Conservation (phyloP, 2,797 vertebrate species). For the Pseudochirops cupreus region DNA sequence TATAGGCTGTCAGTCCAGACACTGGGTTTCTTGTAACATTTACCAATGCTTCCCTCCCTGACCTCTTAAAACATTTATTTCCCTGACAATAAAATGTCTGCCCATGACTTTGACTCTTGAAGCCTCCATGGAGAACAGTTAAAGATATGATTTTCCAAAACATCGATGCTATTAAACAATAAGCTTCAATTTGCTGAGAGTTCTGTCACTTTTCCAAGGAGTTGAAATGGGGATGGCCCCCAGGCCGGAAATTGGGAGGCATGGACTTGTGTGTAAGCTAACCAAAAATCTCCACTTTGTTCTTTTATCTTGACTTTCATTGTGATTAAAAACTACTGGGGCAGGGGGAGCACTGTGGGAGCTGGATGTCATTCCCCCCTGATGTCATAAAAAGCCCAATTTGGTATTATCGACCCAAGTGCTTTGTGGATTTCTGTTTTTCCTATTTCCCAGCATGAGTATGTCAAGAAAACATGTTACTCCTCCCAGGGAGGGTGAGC, state of each 20-base stretch:
- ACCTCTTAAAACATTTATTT: constrained; percentile 13
- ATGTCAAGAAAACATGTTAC: background rate
- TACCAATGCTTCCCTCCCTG: background rate
- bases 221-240: background rate
- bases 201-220: background rate
- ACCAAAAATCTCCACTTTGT: background rate
- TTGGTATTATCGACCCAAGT: background rate
- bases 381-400: constrained; percentile 11
- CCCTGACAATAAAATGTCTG: constrained; percentile 7
- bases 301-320: constrained; percentile 1
- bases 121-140: background rate
- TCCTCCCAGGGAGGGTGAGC: background rate
- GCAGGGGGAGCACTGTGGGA: background rate
- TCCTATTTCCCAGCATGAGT: background rate
- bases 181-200: background rate
- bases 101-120: background rate
- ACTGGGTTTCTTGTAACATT: constrained; percentile 6
- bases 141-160: background rate
- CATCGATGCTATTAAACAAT: background rate
- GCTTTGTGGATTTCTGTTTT: constrained; percentile 2
- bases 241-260: background rate
- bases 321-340: background rate
- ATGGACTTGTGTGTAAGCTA: background rate
- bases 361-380: background rate
- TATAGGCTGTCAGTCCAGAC: background rate